Percentiles rank a stretch among this genome's conserved stretches.
Evolutionary conservation across 2,888 invertebrate species (phyloP).

Genomic region (Chrysotoxum bicinctum): DNA sequence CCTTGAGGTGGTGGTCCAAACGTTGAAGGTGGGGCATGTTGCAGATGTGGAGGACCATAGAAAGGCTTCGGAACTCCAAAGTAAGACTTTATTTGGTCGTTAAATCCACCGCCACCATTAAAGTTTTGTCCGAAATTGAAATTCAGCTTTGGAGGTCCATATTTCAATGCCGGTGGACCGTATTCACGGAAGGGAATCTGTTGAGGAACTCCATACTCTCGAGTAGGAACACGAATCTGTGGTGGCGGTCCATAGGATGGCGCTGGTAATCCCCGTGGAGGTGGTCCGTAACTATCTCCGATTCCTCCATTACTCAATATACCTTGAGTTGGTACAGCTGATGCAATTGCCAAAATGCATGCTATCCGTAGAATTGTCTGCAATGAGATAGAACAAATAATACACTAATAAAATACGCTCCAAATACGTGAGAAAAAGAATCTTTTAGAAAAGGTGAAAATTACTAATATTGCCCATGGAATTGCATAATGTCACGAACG

Average conservation of each 20-base stretch:
- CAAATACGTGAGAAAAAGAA: constrained; percentile 50
- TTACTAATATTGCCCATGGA: constrained; percentile 55
- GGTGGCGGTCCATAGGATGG: constrained; percentile 76
- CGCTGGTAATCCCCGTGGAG: constrained; percentile 82
- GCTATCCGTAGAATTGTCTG: constrained; percentile 75
- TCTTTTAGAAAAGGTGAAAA: constrained; percentile 47
- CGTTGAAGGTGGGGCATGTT: constrained; percentile 74
- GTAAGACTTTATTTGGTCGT: constrained; percentile 80
- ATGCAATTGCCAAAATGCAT: constrained; percentile 73
- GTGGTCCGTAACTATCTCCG: constrained; percentile 80
- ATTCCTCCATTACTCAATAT: constrained; percentile 74
- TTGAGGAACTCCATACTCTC: constrained; percentile 80
- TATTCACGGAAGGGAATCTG: constrained; percentile 80
- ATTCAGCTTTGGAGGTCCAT: constrained; percentile 82
- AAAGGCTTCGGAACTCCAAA: constrained; percentile 80
- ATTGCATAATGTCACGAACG: constrained; percentile 69
- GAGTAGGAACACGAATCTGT: constrained; percentile 83
- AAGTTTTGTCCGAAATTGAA: constrained; percentile 80
- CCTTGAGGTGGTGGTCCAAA: constrained; percentile 77
- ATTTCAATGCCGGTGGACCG: constrained; percentile 80
- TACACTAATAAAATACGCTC: constrained; percentile 40
- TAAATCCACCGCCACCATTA: constrained; percentile 75
- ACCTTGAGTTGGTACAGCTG: constrained; percentile 42
- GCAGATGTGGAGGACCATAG: constrained; percentile 81
- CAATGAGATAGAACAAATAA: constrained; percentile 50